Evolutionary conservation across 2,888 invertebrate species (phyloP), one percentile per base, ranked within the genome.

Genomic region (Luffia ferchaultella): DNA sequence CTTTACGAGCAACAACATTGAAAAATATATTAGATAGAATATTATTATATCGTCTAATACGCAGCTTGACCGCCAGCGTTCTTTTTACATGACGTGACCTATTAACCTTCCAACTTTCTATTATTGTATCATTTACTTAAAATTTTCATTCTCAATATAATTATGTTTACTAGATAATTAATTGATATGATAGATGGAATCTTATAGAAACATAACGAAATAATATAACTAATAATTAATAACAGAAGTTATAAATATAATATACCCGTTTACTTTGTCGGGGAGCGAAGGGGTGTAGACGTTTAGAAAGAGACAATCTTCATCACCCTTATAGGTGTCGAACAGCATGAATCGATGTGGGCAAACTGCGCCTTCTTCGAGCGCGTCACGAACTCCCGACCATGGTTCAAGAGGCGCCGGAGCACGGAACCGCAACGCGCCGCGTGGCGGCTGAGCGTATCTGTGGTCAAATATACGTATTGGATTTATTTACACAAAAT

Each of bases 281-380:
- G 85, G 85, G 50, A 88, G 65, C 20, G 79, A 80, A 0, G 89
- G 88, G n/a, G 88, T 83, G 64, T 89, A 92, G 0, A 92, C 88
- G 58, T 92, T 92, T 17, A 92, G 70, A 62, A 87, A 90, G 18
- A 92, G 82, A 59, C 91, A 92, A 62, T 89, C 89, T 59, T 88
- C 88, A 51, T 86, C 86, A 1, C 88, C 88, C 60, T 88, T 88
- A 58, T 86, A 88, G 1, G 87, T 87, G 62, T 88, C 88, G 73
- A 90, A 79, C 63, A 91, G 76, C 85, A 87, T 83, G 65, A 87
- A 87, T 57, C 86, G 76, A 64, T 92, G 92, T 0, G 90, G 89
- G 62, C 92, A 92, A 12, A 88, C 88, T n/a, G 89, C 86, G 2
- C 89, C 87, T 60, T 90, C 90, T 44, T 88, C 86, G 1, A 89